Conservation (phyloP, 2,888 invertebrate species). For the Agapetus fuscipes region DNA sequence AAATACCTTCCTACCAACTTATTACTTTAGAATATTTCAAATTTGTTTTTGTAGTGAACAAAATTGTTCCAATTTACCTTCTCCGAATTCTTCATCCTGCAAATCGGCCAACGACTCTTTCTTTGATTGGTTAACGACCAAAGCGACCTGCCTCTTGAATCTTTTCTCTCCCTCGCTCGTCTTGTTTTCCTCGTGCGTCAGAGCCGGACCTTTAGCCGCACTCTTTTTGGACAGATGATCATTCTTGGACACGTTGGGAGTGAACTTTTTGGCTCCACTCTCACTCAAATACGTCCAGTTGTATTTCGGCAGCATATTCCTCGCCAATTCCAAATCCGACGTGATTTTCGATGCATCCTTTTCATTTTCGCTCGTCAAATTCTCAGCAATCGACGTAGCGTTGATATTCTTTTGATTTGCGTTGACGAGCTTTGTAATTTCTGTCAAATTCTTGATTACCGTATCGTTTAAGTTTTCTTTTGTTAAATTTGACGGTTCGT, state of each 20-base stretch:
- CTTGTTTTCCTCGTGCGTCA: conserved; percentile 18
- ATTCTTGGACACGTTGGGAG: conserved; percentile 26
- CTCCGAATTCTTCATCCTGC: conserved; percentile 29
- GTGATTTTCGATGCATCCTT: not conserved
- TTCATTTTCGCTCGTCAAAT: not conserved
- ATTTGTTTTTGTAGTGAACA: too few species aligned
- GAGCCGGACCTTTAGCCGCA: not conserved
- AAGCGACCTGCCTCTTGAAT: conserved; percentile 26
- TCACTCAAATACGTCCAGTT: conserved; percentile 31
- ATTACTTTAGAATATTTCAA: too few species aligned
- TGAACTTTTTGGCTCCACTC: conserved; percentile 28
- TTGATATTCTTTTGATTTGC: not conserved
- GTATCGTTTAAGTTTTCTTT: too few species aligned
- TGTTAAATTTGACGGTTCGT: too few species aligned
- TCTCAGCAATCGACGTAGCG: not conserved
- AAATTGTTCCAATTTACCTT: conserved; percentile 25
- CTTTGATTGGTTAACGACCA: conserved; percentile 25
- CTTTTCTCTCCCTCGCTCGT: conserved; percentile 17
- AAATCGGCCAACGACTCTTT: conserved; percentile 23
- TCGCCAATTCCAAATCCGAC: conserved; percentile 29
- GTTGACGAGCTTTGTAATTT: not conserved
- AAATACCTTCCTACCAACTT: too few species aligned
- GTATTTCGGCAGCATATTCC: conserved; percentile 28
- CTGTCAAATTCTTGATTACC: too few species aligned
- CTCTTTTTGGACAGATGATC: conserved; percentile 7